These are phyloP conservation scores for Phrynosoma platyrhinos DNA, from an alignment of 2,113 vertebrate genomes.

Conservation along the genomic window DNA sequence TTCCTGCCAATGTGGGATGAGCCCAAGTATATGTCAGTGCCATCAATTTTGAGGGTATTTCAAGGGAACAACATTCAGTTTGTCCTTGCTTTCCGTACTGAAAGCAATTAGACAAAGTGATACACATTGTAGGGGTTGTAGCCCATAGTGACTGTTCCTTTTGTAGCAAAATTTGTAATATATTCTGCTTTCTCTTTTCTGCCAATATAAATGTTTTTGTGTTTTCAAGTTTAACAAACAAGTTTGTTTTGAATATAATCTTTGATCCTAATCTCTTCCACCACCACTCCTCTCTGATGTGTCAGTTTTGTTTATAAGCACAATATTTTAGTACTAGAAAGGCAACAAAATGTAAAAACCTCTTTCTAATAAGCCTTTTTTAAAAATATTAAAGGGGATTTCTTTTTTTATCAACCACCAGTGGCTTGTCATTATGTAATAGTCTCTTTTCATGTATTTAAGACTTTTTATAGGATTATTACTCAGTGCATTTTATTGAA, in stretches of 20 bases:
- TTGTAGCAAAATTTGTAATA: not conserved
- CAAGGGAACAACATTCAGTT: not conserved
- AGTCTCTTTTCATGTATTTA: slow-evolving; percentile 55
- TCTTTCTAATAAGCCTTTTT: slow-evolving; percentile 18
- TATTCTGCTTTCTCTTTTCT: not conserved
- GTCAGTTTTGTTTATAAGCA: slow-evolving; percentile 33
- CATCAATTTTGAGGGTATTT: not conserved
- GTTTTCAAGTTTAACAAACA: not conserved
- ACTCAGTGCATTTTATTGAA: slow-evolving; percentile 51
- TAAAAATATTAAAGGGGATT: slow-evolving; percentile 13
- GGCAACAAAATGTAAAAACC: slow-evolving; percentile 42
- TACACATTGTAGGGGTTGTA: not conserved
- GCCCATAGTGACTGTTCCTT: not conserved
- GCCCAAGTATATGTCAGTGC: not conserved
- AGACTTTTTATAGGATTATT: slow-evolving; percentile 53
- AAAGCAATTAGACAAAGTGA: not conserved
- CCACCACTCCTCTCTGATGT: not conserved
- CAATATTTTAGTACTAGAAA: slow-evolving; percentile 35
- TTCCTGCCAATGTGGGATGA: too few relatives aligned
- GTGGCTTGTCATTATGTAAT: not conserved
- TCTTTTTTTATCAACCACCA: slow-evolving; percentile 34
- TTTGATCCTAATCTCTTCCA: not conserved
- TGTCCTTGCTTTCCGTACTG: not conserved
- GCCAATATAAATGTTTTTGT: not conserved
- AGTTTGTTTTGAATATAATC: not conserved